phyloP scores from a whole-genome alignment of 2,797 vertebrate species.

The Sebastes jordani region DNA sequence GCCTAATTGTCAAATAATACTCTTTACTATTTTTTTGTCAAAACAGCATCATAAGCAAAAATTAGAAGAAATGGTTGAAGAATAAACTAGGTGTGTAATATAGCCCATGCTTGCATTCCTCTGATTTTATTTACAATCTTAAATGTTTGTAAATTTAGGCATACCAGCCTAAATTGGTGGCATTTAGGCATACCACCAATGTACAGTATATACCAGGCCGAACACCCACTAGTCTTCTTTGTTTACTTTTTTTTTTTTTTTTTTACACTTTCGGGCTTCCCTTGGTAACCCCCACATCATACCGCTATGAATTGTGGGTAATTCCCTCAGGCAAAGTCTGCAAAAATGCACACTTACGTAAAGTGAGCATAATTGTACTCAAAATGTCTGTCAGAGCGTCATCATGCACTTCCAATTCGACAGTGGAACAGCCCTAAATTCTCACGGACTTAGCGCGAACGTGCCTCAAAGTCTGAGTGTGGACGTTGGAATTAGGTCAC shows the following conservation, averaged over 20 bases:
- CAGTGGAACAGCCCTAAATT: background rate
- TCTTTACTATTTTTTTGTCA: background rate
- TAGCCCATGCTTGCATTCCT: background rate
- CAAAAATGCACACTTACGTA: background rate
- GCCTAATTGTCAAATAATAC: background rate
- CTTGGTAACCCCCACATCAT: background rate
- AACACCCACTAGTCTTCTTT: background rate
- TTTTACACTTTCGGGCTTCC: background rate
- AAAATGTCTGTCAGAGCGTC: background rate
- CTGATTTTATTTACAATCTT: background rate
- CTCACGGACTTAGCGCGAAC: rapidly evolving
- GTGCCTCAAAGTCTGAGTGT: no score
- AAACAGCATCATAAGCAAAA: background rate
- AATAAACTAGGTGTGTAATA: background rate
- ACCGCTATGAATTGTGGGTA: background rate
- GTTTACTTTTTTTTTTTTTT: background rate
- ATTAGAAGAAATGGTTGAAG: background rate
- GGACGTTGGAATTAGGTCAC: no score
- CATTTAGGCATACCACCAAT: background rate
- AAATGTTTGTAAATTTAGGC: background rate
- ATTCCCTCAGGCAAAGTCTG: background rate
- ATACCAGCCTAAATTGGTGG: background rate
- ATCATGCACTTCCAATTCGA: background rate
- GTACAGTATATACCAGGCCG: background rate
- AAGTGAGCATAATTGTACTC: background rate